Conservation (phyloP, 2,888 invertebrate species). For the Apomyelois bistriatella region DNA sequence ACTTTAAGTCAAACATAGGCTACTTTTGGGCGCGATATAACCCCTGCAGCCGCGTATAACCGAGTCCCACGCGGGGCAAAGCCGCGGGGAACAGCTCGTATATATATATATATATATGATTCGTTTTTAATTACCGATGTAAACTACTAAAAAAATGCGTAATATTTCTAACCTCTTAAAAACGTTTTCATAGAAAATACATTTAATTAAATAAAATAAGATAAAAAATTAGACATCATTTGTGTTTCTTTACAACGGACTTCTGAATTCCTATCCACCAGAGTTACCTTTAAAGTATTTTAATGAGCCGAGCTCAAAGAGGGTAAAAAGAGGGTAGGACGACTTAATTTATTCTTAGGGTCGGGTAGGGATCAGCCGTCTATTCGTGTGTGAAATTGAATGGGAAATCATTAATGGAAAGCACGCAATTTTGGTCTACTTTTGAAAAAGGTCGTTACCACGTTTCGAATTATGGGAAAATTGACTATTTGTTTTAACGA, state of each 20-base stretch:
- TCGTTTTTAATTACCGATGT: no score
- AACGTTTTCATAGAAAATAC: no score
- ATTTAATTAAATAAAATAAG: not conserved
- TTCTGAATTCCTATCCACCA: not conserved
- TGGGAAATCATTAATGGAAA: conserved; percentile 29
- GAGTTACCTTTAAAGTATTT: conserved; percentile 15
- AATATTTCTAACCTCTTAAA: no score
- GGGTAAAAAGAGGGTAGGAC: conserved; percentile 25
- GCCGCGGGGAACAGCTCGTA: no score
- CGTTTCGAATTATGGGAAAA: not conserved
- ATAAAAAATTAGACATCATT: not conserved
- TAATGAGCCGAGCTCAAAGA: conserved; percentile 27
- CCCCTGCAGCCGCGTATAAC: no score
- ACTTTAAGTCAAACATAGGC: no score
- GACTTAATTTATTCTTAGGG: conserved; percentile 28
- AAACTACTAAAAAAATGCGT: no score
- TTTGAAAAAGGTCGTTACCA: conserved; percentile 1
- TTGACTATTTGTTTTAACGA: conserved; percentile 6
- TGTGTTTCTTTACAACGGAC: not conserved
- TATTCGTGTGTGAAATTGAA: conserved; percentile 38
- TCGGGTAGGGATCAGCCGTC: conserved; percentile 17
- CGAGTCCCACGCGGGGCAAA: no score
- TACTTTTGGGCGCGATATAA: no score
- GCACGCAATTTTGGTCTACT: conserved; percentile 6
- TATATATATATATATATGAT: no score